Percentiles rank a stretch among this genome's conserved stretches.
Evolutionary conservation across 1,140 invertebrate species (phyloP).

Genomic region (Ptiloglossa arizonensis): DNA sequence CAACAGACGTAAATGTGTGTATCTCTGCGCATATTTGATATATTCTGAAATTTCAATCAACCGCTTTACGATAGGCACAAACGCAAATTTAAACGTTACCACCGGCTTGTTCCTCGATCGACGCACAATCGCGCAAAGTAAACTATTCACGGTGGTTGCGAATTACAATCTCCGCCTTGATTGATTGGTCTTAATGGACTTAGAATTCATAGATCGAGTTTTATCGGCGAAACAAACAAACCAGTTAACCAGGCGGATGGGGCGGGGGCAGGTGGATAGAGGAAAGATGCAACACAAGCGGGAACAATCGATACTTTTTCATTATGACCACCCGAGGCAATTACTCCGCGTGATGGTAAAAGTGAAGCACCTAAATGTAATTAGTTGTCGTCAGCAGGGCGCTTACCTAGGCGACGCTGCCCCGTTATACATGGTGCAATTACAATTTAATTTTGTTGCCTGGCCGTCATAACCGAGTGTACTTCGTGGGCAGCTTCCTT

Average conservation of each 20-base stretch:
- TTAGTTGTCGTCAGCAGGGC: constrained; percentile 71
- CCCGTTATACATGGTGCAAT: constrained; percentile 69
- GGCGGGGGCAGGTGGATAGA: not conserved
- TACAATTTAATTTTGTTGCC: constrained; percentile 74
- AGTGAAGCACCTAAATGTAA: constrained; percentile 71
- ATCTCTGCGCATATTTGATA: not conserved
- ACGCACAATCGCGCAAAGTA: constrained; percentile 48
- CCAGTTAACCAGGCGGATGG: not conserved
- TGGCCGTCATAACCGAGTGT: constrained; percentile 68
- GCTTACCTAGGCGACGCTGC: constrained; percentile 63
- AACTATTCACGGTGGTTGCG: constrained; percentile 25
- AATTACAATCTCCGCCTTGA: constrained; percentile 31
- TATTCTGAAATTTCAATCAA: constrained; percentile 12
- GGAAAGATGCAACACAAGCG: constrained; percentile 26
- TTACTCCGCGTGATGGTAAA: constrained; percentile 66
- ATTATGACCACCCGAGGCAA: constrained; percentile 67
- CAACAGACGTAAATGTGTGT: too few relatives aligned
- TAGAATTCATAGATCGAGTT: constrained; percentile 48
- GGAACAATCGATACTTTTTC: constrained; percentile 67
- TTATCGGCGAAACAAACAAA: constrained; percentile 18
- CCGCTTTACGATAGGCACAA: not conserved
- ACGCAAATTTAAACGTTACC: constrained; percentile 38
- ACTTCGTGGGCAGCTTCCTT: constrained; percentile 65
- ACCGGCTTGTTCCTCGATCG: constrained; percentile 55
- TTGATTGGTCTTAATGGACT: constrained; percentile 34